Conservation (phyloP, 2,797 vertebrate genomes). For the Allobates femoralis region DNA sequence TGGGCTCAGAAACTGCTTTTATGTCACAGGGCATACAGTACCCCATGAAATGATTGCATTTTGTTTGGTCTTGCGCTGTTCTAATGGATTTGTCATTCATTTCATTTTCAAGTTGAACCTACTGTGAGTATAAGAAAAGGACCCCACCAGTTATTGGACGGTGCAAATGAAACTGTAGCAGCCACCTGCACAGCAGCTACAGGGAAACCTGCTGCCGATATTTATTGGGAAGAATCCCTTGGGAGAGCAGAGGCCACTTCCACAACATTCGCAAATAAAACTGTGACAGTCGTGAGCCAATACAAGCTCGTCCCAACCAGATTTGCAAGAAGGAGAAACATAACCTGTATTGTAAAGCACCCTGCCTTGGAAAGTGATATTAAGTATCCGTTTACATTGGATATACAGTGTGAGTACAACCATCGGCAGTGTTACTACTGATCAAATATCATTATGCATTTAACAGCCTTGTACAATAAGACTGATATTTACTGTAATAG, state of each 20-base stretch:
- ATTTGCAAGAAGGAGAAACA: constrained; percentile 84
- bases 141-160: constrained; percentile 84
- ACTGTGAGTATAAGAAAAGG: constrained; percentile 88
- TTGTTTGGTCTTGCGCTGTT: background rate
- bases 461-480: background rate
- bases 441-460: background rate
- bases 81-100: constrained; percentile 13
- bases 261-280: constrained; percentile 85
- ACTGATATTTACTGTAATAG: background rate
- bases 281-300: constrained; percentile 81
- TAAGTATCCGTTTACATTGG: constrained; percentile 82
- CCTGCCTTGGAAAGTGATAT: constrained; percentile 88
- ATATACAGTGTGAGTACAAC: constrained; percentile 91
- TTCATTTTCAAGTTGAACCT: constrained; percentile 85
- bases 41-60: background rate
- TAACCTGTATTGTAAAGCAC: constrained; percentile 92
- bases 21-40: too few species aligned
- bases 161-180: constrained; percentile 86
- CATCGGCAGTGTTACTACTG: background rate
- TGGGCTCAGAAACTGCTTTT: too few species aligned
- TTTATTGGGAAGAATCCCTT: constrained; percentile 89
- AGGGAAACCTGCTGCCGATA: constrained; percentile 87
- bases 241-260: constrained; percentile 81
- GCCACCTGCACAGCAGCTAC: constrained; percentile 93
- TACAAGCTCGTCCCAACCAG: constrained; percentile 87